Conservation (phyloP, 1,140 invertebrate genomes). For the Mya arenaria region DNA sequence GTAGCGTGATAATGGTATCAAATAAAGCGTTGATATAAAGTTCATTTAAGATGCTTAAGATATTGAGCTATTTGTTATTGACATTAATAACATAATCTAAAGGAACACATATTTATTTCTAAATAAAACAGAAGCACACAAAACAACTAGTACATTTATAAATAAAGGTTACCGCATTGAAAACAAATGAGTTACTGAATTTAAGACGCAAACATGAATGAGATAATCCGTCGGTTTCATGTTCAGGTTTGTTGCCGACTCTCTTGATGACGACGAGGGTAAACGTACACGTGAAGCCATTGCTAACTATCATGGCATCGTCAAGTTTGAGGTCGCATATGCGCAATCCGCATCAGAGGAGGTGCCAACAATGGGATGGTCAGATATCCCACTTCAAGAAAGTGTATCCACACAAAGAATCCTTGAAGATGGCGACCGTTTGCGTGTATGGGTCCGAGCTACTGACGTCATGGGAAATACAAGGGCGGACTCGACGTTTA, state of each 20-base stretch:
- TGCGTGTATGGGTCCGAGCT: constrained; percentile 19
- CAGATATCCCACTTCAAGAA: background rate
- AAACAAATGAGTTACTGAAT: no score
- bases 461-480: constrained; percentile 28
- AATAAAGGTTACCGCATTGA: no score
- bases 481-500: constrained; percentile 1
- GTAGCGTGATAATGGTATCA: no score
- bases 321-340: constrained; percentile 6
- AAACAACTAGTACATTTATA: no score
- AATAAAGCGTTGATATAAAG: no score
- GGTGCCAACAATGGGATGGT: background rate
- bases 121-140: no score
- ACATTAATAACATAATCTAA: no score
- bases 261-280: constrained; percentile 13
- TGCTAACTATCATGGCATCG: constrained; percentile 25
- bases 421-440: background rate
- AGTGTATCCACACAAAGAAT: background rate
- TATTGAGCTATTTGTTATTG: no score
- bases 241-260: background rate
- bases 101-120: no score
- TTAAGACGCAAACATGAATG: no score
- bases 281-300: background rate
- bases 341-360: background rate
- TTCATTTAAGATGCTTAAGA: no score
- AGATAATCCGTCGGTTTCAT: no score